These are phyloP conservation scores for Propithecus perrieri DNA, from an alignment of 2,797 vertebrate genomes.

Conservation along the genomic window DNA sequence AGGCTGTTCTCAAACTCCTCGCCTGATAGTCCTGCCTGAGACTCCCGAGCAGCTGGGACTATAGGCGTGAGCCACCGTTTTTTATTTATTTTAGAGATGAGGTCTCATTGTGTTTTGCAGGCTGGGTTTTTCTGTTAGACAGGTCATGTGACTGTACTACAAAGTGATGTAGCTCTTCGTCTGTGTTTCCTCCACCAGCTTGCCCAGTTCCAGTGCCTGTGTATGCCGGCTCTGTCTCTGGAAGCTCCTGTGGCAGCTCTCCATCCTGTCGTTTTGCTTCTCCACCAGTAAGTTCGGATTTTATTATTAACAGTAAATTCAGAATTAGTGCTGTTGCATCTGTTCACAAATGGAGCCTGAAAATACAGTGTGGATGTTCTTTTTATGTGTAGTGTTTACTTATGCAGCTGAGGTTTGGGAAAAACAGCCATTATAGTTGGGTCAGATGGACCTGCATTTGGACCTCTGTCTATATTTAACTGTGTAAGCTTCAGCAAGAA, in stretches of 20 bases:
- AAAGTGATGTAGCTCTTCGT: background rate
- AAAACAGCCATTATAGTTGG: background rate
- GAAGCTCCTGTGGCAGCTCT: slow-evolving; percentile 94
- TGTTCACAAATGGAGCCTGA: background rate
- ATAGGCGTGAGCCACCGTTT: background rate
- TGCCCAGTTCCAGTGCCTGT: slow-evolving; percentile 96
- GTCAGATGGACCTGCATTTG: background rate
- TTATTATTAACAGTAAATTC: slow-evolving; percentile 45
- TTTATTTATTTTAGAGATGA: background rate
- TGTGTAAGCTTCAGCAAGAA: slow-evolving; percentile 16
- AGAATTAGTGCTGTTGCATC: background rate
- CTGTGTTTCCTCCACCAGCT: slow-evolving; percentile 84
- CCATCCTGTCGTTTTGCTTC: slow-evolving; percentile 95
- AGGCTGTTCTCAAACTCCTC: background rate
- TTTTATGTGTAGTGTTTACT: background rate
- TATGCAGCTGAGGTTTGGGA: background rate
- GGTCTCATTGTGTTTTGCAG: no score
- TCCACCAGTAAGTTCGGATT: slow-evolving; percentile 92
- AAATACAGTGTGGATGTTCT: background rate
- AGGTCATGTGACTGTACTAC: background rate
- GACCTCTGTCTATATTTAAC: background rate
- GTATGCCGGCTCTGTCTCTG: slow-evolving; percentile 88
- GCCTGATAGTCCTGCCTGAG: background rate
- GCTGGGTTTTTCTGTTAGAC: background rate
- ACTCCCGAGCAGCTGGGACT: background rate